phyloP scores from a whole-genome alignment of 2,888 invertebrate species.

The Tuta absoluta region DNA sequence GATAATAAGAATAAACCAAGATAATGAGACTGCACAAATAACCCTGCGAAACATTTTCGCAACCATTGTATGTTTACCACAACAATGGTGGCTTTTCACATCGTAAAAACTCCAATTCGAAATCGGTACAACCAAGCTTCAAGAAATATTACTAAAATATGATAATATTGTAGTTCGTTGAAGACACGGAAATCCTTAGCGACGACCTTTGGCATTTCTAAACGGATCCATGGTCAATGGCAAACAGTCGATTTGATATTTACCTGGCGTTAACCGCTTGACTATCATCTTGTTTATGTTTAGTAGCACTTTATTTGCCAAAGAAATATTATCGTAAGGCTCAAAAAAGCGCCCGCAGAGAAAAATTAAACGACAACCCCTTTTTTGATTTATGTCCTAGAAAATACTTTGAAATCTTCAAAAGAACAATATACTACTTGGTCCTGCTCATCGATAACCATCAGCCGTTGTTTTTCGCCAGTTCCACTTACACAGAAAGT shows the following conservation, averaged over 20 bases:
- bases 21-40: constrained; percentile 51
- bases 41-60: constrained; percentile 55
- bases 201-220: constrained; percentile 64
- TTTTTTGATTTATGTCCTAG: background rate
- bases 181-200: constrained; percentile 53
- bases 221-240: constrained; percentile 55
- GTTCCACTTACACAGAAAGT: constrained; percentile 67
- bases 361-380: background rate
- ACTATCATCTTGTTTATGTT: background rate
- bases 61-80: constrained; percentile 57
- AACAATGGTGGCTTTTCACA: constrained; percentile 47
- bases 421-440: constrained; percentile 5
- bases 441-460: constrained; percentile 33
- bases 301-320: background rate
- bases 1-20: constrained; percentile 37
- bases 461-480: constrained; percentile 50
- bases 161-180: constrained; percentile 32
- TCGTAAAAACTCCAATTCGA: constrained; percentile 23
- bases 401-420: background rate
- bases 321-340: background rate
- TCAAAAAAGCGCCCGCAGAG: background rate
- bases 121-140: constrained; percentile 21
- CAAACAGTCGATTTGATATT: constrained; percentile 36
- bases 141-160: constrained; percentile 38
- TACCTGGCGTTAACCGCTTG: background rate